Percentiles rank a stretch among this genome's conserved stretches.
Evolutionary conservation across 1,140 invertebrate genomes (phyloP).

Genomic region (Mamestra configurata): DNA sequence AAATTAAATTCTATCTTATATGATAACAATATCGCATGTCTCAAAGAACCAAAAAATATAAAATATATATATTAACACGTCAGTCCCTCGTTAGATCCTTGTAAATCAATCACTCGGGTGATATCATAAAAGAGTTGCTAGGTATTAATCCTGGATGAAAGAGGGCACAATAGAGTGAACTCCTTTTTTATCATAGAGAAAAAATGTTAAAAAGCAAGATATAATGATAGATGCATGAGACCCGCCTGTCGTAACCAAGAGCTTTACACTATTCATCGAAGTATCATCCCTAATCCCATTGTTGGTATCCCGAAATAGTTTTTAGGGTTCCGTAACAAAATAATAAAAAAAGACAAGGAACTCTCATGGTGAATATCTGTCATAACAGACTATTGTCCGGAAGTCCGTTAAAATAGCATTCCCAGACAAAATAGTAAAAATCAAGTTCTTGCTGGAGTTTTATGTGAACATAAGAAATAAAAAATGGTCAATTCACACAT

Average conservation of each 20-base stretch:
- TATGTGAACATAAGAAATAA: no score
- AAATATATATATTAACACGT: background rate
- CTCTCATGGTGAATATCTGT: no score
- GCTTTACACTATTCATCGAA: background rate
- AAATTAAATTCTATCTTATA: no score
- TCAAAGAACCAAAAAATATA: background rate
- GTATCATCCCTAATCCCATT: background rate
- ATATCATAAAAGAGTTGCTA: background rate
- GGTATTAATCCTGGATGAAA: background rate
- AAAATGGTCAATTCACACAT: no score
- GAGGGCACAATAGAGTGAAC: background rate
- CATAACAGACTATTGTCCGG: no score
- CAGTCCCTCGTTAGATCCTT: background rate
- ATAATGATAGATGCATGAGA: background rate
- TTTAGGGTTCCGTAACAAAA: background rate
- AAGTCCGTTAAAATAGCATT: no score
- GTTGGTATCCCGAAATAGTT: background rate
- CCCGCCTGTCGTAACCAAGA: background rate
- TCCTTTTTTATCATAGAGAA: background rate
- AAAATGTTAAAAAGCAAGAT: background rate
- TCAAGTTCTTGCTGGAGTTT: no score
- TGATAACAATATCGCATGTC: slow-evolving; percentile 1
- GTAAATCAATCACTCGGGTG: background rate
- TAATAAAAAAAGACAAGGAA: no score
- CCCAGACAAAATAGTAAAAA: no score